A percentile compares a stretch with the other conserved stretches of the same genome.
phyloP scores from a whole-genome alignment of 2,113 vertebrate genomes.

The Passer montanus region DNA sequence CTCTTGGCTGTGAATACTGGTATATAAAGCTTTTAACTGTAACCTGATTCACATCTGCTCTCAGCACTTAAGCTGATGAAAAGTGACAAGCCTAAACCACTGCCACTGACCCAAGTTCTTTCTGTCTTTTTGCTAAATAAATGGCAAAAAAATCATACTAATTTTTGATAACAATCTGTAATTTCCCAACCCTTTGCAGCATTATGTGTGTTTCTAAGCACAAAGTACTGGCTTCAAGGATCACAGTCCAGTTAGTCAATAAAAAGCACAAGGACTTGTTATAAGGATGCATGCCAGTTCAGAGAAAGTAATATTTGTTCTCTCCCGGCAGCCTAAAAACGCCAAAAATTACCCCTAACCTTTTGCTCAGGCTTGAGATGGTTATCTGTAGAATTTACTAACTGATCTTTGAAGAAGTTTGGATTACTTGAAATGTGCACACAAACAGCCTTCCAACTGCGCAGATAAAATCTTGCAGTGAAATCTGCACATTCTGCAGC shows the following conservation, averaged over 20 bases:
- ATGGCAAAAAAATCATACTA: conserved; percentile 40
- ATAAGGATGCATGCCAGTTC: not conserved
- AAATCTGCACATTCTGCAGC: not conserved
- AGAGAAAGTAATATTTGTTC: not conserved
- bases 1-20: conserved; percentile 57
- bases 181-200: conserved; percentile 31
- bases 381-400: not conserved
- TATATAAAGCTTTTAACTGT: conserved; percentile 68
- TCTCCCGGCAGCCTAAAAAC: not conserved
- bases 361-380: not conserved
- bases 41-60: conserved; percentile 68
- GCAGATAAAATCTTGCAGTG: not conserved
- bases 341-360: not conserved
- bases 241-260: not conserved
- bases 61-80: conserved; percentile 63
- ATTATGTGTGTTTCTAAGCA: not conserved
- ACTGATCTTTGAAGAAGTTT: not conserved
- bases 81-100: conserved; percentile 61
- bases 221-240: not conserved
- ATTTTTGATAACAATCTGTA: conserved; percentile 61
- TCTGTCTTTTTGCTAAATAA: conserved; percentile 46
- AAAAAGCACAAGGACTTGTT: not conserved
- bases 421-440: not conserved
- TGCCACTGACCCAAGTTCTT: conserved; percentile 41
- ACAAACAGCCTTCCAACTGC: not conserved